Evolutionary conservation across 1,140 invertebrate species (phyloP).

Genomic region (Teleogryllus occipitalis): DNA sequence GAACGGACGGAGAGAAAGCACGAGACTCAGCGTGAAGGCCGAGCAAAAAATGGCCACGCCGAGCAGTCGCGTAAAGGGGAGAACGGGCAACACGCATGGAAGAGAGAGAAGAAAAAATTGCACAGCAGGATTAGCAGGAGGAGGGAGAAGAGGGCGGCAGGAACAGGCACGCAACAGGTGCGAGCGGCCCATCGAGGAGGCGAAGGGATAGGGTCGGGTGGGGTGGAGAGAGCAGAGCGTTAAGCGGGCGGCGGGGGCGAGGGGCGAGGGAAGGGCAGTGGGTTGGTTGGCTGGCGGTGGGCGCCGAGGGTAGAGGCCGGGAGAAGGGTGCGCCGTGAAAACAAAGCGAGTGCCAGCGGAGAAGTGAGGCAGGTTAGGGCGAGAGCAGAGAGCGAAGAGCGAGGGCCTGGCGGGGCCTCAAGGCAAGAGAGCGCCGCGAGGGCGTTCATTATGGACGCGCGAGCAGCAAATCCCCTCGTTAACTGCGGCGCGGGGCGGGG

Average conservation of each 20-base stretch:
- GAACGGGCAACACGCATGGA: not conserved
- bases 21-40: too few species aligned
- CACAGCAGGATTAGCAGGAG: not conserved
- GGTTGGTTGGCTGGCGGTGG: not conserved
- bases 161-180: not conserved
- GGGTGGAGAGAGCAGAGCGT: not conserved
- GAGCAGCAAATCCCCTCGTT: too few species aligned
- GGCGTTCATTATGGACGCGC: too few species aligned
- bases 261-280: not conserved
- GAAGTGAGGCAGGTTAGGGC: not conserved
- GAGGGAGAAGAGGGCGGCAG: not conserved
- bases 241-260: not conserved
- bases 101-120: not conserved
- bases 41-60: too few species aligned
- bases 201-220: not conserved
- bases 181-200: not conserved
- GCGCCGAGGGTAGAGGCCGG: not conserved
- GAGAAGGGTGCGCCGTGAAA: not conserved
- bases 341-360: not conserved
- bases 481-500: too few species aligned
- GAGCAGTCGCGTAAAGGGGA: not conserved
- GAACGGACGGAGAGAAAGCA: too few species aligned
- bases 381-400: not conserved
- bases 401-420: not conserved
- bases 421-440: not conserved